phyloP scores from a whole-genome alignment of 2,113 vertebrate genomes.

The Ibidorhyncha struthersii region DNA sequence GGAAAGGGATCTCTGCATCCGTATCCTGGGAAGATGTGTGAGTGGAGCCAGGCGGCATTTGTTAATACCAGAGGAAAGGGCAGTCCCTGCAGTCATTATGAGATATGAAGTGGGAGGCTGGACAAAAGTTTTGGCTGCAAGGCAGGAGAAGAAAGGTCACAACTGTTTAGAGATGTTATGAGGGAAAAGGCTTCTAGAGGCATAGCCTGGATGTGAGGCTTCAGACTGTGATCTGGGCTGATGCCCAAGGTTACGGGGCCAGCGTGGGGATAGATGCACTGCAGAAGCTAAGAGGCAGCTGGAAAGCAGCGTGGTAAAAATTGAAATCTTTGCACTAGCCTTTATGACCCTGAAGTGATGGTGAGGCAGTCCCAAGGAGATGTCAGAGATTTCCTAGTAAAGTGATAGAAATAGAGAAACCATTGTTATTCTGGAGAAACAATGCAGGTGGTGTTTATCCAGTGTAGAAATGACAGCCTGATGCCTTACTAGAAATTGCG shows the following conservation, averaged over 20 bases:
- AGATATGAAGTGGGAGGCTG: not conserved
- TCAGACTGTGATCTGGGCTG: not conserved
- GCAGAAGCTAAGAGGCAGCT: not conserved
- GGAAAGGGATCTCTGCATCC: not conserved
- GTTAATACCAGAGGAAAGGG: not conserved
- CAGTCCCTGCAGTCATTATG: not conserved
- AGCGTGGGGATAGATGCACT: not conserved
- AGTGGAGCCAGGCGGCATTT: not conserved
- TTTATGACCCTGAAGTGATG: not conserved
- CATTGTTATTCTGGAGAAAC: not conserved
- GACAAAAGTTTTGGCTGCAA: not conserved
- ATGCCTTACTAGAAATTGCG: not conserved
- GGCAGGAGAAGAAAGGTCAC: not conserved
- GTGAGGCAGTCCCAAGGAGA: not conserved
- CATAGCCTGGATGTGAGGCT: not conserved
- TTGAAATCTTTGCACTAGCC: not conserved
- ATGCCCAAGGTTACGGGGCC: not conserved
- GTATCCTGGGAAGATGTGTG: not conserved
- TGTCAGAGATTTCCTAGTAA: not conserved
- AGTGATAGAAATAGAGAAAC: not conserved
- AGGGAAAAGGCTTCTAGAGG: not conserved
- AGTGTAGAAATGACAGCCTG: not conserved
- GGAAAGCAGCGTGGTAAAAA: not conserved
- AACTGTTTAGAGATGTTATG: not conserved
- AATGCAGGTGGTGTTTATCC: conserved; percentile 1